A percentile compares a stretch with the other conserved stretches of the same genome.
Evolutionary conservation across 2,113 vertebrate genomes (phyloP).

Genomic region (Urocitellus parryii): DNA sequence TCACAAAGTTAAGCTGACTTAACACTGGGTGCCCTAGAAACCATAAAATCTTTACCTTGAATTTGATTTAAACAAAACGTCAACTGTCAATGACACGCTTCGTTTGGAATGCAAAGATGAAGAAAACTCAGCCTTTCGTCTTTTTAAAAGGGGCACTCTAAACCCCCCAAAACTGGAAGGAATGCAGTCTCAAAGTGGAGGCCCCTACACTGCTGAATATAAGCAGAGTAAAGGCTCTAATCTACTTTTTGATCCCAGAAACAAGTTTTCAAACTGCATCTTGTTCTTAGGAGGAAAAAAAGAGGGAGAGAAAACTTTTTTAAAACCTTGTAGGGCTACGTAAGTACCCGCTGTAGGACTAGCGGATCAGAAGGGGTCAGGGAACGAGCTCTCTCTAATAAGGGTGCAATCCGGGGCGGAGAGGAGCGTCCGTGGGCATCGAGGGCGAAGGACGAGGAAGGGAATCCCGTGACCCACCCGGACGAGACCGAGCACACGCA

Average conservation of each 20-base stretch:
- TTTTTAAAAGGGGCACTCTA: neutral
- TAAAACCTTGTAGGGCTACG: neutral
- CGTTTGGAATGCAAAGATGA: neutral
- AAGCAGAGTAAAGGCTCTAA: neutral
- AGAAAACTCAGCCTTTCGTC: neutral
- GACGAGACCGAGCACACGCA: too few relatives aligned
- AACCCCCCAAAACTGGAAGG: neutral
- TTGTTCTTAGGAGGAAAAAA: neutral
- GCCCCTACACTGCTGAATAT: neutral
- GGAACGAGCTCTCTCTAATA: too few relatives aligned
- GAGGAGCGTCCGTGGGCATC: too few relatives aligned
- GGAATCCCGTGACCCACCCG: too few relatives aligned
- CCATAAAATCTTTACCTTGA: neutral
- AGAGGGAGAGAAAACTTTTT: neutral
- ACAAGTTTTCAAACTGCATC: neutral
- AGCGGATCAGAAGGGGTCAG: accelerated
- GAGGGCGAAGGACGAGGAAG: too few relatives aligned
- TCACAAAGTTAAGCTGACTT: neutral
- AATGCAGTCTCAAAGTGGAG: constrained; percentile 42
- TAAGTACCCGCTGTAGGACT: accelerated
- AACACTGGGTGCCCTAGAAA: neutral
- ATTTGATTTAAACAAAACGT: neutral
- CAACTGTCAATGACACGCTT: neutral
- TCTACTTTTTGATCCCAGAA: neutral
- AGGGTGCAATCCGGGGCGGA: neutral